A percentile compares a stretch with the other conserved stretches of the same genome.
Evolutionary conservation across 2,888 invertebrate species (phyloP).

Genomic region (Drosophila hawaiiensis): DNA sequence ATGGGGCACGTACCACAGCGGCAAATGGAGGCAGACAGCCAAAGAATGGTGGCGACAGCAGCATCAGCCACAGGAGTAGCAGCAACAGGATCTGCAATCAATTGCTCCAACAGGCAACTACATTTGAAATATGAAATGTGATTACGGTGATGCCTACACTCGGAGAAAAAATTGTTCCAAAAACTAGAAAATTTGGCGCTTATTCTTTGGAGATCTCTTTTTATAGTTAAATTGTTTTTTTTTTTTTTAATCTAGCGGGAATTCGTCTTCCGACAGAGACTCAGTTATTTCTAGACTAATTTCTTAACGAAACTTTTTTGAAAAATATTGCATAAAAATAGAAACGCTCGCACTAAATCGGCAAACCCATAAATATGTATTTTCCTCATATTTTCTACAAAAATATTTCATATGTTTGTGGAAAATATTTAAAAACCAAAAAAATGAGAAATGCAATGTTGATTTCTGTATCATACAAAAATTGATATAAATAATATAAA

Average conservation of each 20-base stretch:
- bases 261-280: not conserved
- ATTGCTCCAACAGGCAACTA: conserved; percentile 5
- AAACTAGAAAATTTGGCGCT: too few relatives aligned
- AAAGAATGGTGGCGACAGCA: not conserved
- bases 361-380: not conserved
- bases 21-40: conserved; percentile 1
- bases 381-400: not conserved
- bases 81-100: conserved; percentile 35
- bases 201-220: not conserved
- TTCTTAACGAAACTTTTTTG: not conserved
- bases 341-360: too few relatives aligned
- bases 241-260: not conserved
- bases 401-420: not conserved
- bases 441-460: not conserved
- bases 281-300: not conserved
- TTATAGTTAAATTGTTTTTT: not conserved
- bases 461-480: not conserved
- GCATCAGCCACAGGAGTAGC: not conserved
- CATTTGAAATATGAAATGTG: conserved; percentile 24
- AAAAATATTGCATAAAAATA: not conserved
- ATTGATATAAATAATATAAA: not conserved
- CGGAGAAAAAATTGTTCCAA: not conserved
- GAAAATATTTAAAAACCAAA: not conserved
- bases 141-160: conserved; percentile 2
- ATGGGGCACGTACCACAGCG: conserved; percentile 12